Evolutionary conservation across 2,797 vertebrate species (phyloP), one percentile per base, ranked within the genome.

Genomic region (Fratercula arctica): DNA sequence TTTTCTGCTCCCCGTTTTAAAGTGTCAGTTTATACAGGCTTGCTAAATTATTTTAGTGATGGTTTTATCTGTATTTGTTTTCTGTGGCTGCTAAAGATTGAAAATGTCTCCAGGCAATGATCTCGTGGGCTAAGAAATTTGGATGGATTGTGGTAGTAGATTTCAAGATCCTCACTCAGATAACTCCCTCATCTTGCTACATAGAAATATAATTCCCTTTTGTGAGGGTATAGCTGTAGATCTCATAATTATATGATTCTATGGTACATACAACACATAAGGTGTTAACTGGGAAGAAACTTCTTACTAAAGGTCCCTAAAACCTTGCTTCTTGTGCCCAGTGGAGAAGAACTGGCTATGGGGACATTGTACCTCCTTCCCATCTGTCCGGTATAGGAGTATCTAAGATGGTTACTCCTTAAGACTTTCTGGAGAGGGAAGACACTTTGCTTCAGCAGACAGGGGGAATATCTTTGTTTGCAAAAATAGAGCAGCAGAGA

Each of bases 71-170:
- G 25, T 31, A 46, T 56, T 78, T 54, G 6, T 54, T 73, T 66
- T 66, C 51, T 50, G 21, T n/a, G 14, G 7, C 14, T 81, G 26
- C 37, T 74, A 63, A 86, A 64, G 20, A 45, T 16, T 75, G 19
- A 90, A 96, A 78, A 78, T 46, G 1, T 57, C 54, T 85, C 28
- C 18, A 59, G 25, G 9, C 0, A 0, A 64, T 16, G 20, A 54
- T 60, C 10, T 95, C 50, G 25, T 1, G 3, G 31, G 5, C 11
- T 63, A 73, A 85, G 16, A 51, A 43, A 46, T 80, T 74, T 51
- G n/a, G 8, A 64, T 18, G 43, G 46, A 43, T 37, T 0, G 0
- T 35, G 10, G 9, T 43, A 63, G 28, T 28, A 57, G 14, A 74
- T 83, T 63, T 91, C 60, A 85, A 82, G 67, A 69, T 83, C 11